Conservation (phyloP, 2,797 vertebrate genomes). For the Sebastes wilsoni region DNA sequence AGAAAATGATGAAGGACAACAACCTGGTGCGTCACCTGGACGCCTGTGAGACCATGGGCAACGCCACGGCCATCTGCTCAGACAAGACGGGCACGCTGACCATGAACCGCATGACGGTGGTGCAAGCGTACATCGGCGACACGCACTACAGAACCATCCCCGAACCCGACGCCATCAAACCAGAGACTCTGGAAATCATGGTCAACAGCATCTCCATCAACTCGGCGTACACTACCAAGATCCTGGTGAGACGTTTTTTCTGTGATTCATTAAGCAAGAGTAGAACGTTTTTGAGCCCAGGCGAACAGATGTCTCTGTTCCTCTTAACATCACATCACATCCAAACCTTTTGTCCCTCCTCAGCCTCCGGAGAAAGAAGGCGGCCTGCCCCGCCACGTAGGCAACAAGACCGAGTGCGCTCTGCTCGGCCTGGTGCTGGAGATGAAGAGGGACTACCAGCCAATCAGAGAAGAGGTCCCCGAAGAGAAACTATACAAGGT, state of each 20-base stretch:
- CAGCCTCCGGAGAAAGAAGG: slow-evolving; percentile 96
- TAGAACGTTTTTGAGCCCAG: neutral
- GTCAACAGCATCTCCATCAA: slow-evolving; percentile 96
- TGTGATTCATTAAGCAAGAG: neutral
- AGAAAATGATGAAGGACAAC: slow-evolving; percentile 99
- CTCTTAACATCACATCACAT: neutral
- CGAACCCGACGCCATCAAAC: slow-evolving; percentile 85
- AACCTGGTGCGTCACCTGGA: slow-evolving; percentile 97
- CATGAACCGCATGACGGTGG: slow-evolving; percentile 98
- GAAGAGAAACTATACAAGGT: slow-evolving; percentile 97
- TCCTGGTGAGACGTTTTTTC: slow-evolving; percentile 85
- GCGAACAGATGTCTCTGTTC: neutral
- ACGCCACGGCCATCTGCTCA: slow-evolving; percentile 97
- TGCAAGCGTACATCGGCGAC: slow-evolving; percentile 90
- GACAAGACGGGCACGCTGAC: slow-evolving; percentile 98
- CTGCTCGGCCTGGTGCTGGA: slow-evolving; percentile 92
- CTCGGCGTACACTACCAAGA: slow-evolving; percentile 96
- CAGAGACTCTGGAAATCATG: slow-evolving; percentile 86
- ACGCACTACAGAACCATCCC: slow-evolving; percentile 87
- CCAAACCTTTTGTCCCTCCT: neutral
- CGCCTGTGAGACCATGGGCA: slow-evolving; percentile 98
- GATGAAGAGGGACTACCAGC: slow-evolving; percentile 94
- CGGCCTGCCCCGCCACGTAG: slow-evolving; percentile 93
- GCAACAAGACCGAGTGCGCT: slow-evolving; percentile 97
- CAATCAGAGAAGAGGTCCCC: slow-evolving; percentile 91